These are phyloP conservation scores for Sylvicola cinctus DNA, from an alignment of 2,888 invertebrate genomes.

Conservation along the genomic window DNA sequence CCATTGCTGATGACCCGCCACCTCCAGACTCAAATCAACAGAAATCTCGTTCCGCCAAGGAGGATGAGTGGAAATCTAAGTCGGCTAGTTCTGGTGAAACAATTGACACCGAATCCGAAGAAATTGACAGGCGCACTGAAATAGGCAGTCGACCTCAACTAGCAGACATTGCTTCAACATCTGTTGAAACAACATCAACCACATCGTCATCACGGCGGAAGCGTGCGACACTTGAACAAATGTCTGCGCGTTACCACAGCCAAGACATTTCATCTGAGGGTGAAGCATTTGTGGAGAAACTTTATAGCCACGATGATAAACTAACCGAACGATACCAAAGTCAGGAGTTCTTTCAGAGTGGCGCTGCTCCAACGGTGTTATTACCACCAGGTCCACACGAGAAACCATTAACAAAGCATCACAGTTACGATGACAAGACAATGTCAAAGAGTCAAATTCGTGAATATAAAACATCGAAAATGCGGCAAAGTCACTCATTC, in stretches of 20 bases:
- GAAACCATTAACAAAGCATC: constrained; percentile 38
- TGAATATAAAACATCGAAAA: constrained; percentile 36
- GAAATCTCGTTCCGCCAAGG: too few species aligned
- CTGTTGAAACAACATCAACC: constrained; percentile 22
- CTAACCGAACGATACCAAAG: constrained; percentile 41
- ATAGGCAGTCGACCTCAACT: too few species aligned
- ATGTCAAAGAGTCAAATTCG: constrained; percentile 40
- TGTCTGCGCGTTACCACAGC: constrained; percentile 35
- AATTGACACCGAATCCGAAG: too few species aligned
- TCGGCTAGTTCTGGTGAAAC: too few species aligned
- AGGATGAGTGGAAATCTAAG: too few species aligned
- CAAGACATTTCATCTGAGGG: constrained; percentile 33
- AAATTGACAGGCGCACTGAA: too few species aligned
- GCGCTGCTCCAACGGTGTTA: constrained; percentile 21
- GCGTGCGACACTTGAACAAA: constrained; percentile 29
- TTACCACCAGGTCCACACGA: constrained; percentile 18
- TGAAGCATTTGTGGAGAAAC: constrained; percentile 33
- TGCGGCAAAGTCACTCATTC: constrained; percentile 40
- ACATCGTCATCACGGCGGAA: constrained; percentile 15
- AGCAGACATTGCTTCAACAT: constrained; percentile 9
- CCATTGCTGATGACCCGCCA: background rate
- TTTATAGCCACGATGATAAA: constrained; percentile 40
- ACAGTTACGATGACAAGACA: constrained; percentile 43
- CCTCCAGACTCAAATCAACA: too few species aligned
- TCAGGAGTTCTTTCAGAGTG: constrained; percentile 29